Evolutionary conservation across 1,140 invertebrate genomes (phyloP).

Genomic region (Caenorhabditis latens): DNA sequence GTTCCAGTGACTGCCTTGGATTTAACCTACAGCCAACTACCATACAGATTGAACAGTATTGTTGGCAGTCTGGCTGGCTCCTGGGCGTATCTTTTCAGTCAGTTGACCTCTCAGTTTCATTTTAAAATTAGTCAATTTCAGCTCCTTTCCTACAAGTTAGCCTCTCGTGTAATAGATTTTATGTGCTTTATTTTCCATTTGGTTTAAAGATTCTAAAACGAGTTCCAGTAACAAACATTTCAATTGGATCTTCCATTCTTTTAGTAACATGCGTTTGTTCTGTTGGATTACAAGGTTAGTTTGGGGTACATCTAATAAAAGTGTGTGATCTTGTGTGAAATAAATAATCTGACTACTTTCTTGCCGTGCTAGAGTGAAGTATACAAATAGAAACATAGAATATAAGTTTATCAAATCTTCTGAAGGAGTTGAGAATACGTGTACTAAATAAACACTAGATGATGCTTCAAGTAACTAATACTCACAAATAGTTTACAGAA

Average conservation of each 20-base stretch:
- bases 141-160: conserved; percentile 23
- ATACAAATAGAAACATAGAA: too few relatives aligned
- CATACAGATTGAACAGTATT: conserved; percentile 13
- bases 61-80: neutral
- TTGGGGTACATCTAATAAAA: neutral
- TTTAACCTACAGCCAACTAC: neutral
- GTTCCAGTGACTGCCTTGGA: neutral
- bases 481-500: neutral
- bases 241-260: neutral
- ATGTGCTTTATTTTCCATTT: conserved; percentile 38
- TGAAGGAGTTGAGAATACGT: too few relatives aligned
- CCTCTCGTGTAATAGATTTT: conserved; percentile 12
- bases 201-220: neutral
- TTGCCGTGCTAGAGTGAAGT: too few relatives aligned
- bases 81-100: conserved; percentile 31
- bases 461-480: neutral
- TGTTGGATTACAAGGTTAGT: conserved; percentile 25
- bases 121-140: neutral
- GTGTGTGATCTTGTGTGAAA: too few relatives aligned
- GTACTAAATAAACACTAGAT: neutral
- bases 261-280: neutral
- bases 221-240: conserved; percentile 2
- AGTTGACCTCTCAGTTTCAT: neutral
- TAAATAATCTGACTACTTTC: too few relatives aligned
- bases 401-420: too few relatives aligned